Evolutionary conservation across 2,113 vertebrate genomes (phyloP), one percentile per base, ranked within the genome.

Genomic region (Dolichotis patagonum): DNA sequence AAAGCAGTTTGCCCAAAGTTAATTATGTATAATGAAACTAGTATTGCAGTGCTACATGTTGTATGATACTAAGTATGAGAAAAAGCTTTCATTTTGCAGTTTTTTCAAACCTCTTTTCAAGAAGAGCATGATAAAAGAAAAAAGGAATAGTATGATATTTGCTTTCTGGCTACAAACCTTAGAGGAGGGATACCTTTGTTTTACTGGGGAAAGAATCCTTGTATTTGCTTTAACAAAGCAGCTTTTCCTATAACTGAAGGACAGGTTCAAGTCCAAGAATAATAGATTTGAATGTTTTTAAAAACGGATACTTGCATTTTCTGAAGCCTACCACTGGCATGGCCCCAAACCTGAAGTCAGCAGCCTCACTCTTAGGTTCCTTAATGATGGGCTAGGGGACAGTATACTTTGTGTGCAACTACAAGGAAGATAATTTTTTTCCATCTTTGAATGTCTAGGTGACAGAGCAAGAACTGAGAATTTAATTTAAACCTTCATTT

Each of bases 381-480:
- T 5, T 26, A 7, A 35, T 58, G 26, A 13, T 38, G 28, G 22
- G 7, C 49, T 62, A 90, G 52, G 83, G 65, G 62, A 88, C 35
- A 63, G 49, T 49, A 49, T 88, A 56, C 28, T 95, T 83, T 71
- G 28, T 78, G 69, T 95, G 20, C 73, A 80, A 9, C 32, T n/a
- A 35, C 26, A 90, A 12, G 67, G 60, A 75, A 92, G 75, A 88
- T 86, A 91, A 54, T 49, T 9, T 82, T 77, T 71, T 49, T 43
- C 73, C 7, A 30, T 89, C 87, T 75, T 56, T 84, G 46, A 54
- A 17, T 26, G 0, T 90, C 54, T 49, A n/a, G 28, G 77, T 92
- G 8, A 60, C 85, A 88, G 67, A 71, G 90, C 80, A 92, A 60
- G 60, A 92, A 67, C 32, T 58, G 13, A 88, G 85, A 89, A 62